Evolutionary conservation across 92 coral and sea anemone genomes (phyloP).

Genomic region (Epizoanthus illoricatus): DNA sequence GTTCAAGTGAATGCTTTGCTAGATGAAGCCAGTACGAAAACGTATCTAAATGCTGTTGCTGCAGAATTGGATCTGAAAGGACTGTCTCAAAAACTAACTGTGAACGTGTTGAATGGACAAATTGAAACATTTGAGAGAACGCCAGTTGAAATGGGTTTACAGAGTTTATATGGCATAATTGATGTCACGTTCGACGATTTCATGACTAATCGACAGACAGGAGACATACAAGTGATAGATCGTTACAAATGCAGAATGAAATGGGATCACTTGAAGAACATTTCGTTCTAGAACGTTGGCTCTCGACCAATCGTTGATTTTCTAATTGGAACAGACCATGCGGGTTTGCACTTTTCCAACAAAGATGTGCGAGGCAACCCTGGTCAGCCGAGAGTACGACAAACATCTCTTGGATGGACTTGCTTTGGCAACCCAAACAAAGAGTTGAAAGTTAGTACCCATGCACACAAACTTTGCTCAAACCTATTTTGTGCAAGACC

Average conservation of each 20-base stretch:
- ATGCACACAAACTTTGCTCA: background rate
- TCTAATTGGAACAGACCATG: conserved; percentile 59
- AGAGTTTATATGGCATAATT: conserved; percentile 27
- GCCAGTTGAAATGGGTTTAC: conserved; percentile 16
- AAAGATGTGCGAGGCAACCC: conserved; percentile 45
- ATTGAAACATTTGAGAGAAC: conserved; percentile 17
- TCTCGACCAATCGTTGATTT: conserved; percentile 50
- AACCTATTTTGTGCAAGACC: no score
- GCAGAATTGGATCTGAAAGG: conserved; percentile 49
- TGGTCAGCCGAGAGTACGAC: conserved; percentile 55
- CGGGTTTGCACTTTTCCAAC: conserved; percentile 43
- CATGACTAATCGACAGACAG: conserved; percentile 35
- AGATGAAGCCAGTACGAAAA: conserved; percentile 57
- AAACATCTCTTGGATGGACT: conserved; percentile 61
- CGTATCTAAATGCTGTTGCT: conserved; percentile 62
- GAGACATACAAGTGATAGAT: conserved; percentile 25
- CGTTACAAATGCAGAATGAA: conserved; percentile 10
- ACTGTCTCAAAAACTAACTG: conserved; percentile 32
- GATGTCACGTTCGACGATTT: conserved; percentile 3
- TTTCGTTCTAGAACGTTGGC: conserved; percentile 31
- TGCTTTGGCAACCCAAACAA: conserved; percentile 43
- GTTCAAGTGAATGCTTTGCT: conserved; percentile 48
- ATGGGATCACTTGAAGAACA: conserved; percentile 35
- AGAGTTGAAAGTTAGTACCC: background rate
- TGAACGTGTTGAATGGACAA: conserved; percentile 40